Percentiles rank a stretch among this genome's conserved stretches.
Conservation (phyloP, 2,797 vertebrate genomes). For the Apogon talboti region DNA sequence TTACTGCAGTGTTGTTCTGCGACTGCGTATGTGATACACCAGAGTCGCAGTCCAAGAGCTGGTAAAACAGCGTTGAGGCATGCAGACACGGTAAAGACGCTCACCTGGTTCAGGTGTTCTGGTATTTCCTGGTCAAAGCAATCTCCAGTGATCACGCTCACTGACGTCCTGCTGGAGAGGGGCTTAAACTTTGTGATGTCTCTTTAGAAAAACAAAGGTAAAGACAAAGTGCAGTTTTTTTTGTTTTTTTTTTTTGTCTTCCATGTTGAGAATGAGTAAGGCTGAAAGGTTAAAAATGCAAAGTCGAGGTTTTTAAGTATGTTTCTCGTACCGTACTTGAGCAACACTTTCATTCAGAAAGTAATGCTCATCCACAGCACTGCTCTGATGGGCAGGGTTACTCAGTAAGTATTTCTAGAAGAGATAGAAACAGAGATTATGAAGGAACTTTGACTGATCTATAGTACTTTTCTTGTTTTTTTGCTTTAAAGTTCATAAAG, state of each 20-base stretch:
- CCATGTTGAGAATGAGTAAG: constrained; percentile 2
- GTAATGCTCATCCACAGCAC: constrained; percentile 87
- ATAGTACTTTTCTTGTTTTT: too few species aligned
- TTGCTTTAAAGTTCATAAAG: too few species aligned
- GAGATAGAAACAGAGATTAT: neutral
- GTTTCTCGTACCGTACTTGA: constrained; percentile 83
- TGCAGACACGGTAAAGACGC: constrained; percentile 29
- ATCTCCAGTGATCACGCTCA: constrained; percentile 84
- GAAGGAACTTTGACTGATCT: too few species aligned
- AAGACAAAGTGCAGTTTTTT: neutral
- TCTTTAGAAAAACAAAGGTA: constrained; percentile 59
- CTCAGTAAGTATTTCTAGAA: constrained; percentile 85
- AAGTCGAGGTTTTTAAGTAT: neutral
- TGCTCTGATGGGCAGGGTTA: constrained; percentile 87
- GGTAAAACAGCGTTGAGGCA: constrained; percentile 23
- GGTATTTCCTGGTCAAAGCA: constrained; percentile 83
- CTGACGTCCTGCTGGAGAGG: constrained; percentile 81
- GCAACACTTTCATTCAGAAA: constrained; percentile 87
- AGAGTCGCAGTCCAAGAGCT: constrained; percentile 13
- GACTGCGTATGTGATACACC: neutral
- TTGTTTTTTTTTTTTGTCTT: constrained; percentile 6
- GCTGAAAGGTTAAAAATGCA: neutral
- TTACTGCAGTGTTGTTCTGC: constrained; percentile 44
- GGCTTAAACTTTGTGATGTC: constrained; percentile 86
- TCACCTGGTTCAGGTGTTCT: constrained; percentile 83